Evolutionary conservation across 2,797 vertebrate genomes (phyloP).

Genomic region (Gymnopithys bicolor): DNA sequence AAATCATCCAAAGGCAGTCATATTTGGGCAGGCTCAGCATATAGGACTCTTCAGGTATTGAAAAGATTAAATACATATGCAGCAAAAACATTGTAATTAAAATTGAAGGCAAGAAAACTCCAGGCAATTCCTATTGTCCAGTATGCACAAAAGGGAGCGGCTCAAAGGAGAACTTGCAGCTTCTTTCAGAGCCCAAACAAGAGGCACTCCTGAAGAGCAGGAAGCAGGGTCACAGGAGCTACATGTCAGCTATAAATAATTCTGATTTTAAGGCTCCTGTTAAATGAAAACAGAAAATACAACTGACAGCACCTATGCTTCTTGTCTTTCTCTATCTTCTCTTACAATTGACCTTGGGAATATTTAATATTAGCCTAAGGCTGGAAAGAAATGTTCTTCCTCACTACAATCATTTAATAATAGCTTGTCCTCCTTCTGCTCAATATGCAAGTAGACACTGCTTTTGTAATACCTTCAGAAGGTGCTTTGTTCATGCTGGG

Average conservation of each 20-base stretch:
- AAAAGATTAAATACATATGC: conserved; percentile 1
- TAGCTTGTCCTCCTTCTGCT: conserved; percentile 27
- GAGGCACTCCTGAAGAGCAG: background rate
- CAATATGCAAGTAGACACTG: background rate
- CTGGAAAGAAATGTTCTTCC: conserved; percentile 9
- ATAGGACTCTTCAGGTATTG: background rate
- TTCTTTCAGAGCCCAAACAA: background rate
- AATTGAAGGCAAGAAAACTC: conserved; percentile 25
- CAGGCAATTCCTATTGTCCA: background rate
- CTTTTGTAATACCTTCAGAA: conserved; percentile 5
- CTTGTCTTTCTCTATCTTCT: conserved; percentile 48
- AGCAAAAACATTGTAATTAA: conserved; percentile 35
- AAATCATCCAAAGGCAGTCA: background rate
- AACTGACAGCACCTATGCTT: conserved; percentile 47
- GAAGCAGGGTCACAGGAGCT: conserved; percentile 25
- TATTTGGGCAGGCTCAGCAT: background rate
- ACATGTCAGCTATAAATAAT: conserved; percentile 25
- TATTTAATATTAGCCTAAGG: conserved; percentile 50
- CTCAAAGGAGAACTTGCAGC: background rate
- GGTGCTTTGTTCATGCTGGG: background rate
- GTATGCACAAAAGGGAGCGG: background rate
- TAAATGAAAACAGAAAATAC: conserved; percentile 59
- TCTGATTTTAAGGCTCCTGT: conserved; percentile 33
- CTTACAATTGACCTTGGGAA: conserved; percentile 64
- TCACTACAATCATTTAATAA: conserved; percentile 24